A percentile compares a stretch with the other conserved stretches of the same genome.
Conservation (phyloP, 2,113 vertebrate genomes). For the Hyla sarda region DNA sequence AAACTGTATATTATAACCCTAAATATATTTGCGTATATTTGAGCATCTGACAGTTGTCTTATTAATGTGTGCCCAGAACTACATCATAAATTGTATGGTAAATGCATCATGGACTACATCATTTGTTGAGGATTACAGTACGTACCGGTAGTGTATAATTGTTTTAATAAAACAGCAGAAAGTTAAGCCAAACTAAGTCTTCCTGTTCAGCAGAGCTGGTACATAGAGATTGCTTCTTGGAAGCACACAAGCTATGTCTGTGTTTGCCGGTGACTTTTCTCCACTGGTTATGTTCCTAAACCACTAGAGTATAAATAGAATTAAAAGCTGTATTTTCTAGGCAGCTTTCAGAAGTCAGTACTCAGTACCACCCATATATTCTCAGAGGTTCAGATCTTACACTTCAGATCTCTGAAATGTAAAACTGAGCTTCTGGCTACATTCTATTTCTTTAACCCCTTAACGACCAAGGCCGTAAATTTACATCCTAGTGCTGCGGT, state of each 20-base stretch:
- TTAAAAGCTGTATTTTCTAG: background rate
- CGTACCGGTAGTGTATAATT: too few species aligned
- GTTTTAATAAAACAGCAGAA: background rate
- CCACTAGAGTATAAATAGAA: constrained; percentile 34
- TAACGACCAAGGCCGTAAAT: too few species aligned
- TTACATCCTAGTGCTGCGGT: too few species aligned
- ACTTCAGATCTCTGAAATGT: background rate
- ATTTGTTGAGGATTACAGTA: background rate
- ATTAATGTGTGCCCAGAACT: background rate
- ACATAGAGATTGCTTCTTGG: background rate
- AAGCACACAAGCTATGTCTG: background rate
- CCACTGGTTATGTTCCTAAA: constrained; percentile 18
- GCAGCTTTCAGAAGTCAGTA: background rate
- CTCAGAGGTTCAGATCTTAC: background rate
- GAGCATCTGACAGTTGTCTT: too few species aligned
- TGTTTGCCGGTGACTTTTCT: background rate
- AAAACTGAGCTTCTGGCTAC: too few species aligned
- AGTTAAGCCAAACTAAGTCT: background rate
- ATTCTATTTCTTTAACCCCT: too few species aligned
- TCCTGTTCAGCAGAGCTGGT: background rate
- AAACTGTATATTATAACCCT: too few species aligned
- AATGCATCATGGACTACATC: too few species aligned
- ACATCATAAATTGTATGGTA: too few species aligned
- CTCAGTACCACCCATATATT: background rate
- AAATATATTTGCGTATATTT: too few species aligned